Percentiles rank a stretch among this genome's conserved stretches.
These are phyloP conservation scores for Pammene fasciana DNA, from an alignment of 2,888 invertebrate genomes.

Conservation along the genomic window DNA sequence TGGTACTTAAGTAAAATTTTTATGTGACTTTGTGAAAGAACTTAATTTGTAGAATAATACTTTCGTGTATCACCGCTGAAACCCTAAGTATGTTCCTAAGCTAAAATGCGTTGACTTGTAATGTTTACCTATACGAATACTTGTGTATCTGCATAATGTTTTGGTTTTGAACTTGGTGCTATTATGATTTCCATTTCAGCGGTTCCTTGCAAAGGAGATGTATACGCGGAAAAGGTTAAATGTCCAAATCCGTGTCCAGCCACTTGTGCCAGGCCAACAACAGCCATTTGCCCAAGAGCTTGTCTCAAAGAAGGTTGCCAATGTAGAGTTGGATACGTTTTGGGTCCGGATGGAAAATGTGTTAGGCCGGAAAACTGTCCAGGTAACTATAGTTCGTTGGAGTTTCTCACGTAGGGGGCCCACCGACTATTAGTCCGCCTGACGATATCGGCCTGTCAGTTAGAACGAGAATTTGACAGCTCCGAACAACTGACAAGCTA, in stretches of 20 bases:
- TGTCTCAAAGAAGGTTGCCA: slow-evolving; percentile 30
- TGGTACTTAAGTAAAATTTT: no score
- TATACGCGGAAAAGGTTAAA: slow-evolving; percentile 10
- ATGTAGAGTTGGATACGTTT: slow-evolving; percentile 15
- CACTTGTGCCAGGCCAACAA: slow-evolving; percentile 20
- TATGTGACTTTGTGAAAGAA: no score
- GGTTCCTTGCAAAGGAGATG: slow-evolving; percentile 22
- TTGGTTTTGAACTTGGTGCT: not conserved
- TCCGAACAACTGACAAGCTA: no score
- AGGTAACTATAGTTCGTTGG: slow-evolving; percentile 8
- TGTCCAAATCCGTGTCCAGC: slow-evolving; percentile 29
- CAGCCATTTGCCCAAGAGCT: slow-evolving; percentile 4
- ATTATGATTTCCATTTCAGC: slow-evolving; percentile 22
- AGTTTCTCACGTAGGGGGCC: no score
- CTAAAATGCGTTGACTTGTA: no score
- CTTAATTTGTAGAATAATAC: no score
- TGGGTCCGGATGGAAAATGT: slow-evolving; percentile 23
- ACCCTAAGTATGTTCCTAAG: no score
- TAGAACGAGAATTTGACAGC: no score
- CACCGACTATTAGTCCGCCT: no score
- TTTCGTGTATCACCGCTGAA: no score
- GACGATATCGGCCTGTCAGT: no score
- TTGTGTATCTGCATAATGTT: not conserved
- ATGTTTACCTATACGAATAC: no score
- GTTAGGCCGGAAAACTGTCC: slow-evolving; percentile 19